A percentile compares a stretch with the other conserved stretches of the same genome.
Conservation (phyloP, 2,113 vertebrate species). For the Phaetusa simplex region DNA sequence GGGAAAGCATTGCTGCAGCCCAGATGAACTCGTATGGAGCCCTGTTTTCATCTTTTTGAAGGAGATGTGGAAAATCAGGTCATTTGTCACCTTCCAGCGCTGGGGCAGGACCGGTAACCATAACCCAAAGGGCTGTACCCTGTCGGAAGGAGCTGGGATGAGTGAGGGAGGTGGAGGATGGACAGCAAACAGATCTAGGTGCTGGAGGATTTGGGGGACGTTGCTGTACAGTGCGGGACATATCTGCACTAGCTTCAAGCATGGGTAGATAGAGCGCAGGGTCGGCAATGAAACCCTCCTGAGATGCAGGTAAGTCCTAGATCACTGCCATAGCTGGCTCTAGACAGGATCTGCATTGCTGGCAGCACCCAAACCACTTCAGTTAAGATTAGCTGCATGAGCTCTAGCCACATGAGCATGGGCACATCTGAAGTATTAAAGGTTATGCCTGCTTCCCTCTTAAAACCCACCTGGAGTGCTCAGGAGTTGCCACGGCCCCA, state of each 20-base stretch:
- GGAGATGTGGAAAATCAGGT: neutral
- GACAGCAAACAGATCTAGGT: neutral
- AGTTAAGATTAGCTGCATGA: neutral
- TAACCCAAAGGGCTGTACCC: neutral
- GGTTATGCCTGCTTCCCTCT: rapidly evolving
- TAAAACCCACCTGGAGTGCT: neutral
- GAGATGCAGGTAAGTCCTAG: neutral
- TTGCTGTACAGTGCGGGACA: neutral
- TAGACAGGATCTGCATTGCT: neutral
- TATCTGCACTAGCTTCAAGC: neutral
- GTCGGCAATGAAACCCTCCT: neutral
- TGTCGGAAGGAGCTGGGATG: rapidly evolving
- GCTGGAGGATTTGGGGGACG: neutral
- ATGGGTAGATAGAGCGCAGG: neutral
- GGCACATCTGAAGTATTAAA: neutral
- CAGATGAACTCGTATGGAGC: neutral
- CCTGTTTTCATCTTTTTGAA: neutral
- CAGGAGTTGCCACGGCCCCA: rapidly evolving
- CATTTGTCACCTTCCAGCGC: neutral
- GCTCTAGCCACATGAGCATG: rapidly evolving
- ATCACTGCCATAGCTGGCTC: neutral
- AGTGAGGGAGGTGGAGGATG: neutral
- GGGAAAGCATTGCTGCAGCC: neutral
- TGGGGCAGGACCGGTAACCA: neutral
- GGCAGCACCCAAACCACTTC: neutral